A percentile compares a stretch with the other conserved stretches of the same genome.
phyloP scores from a whole-genome alignment of 2,888 invertebrate genomes.

The Xestia c-nigrum region DNA sequence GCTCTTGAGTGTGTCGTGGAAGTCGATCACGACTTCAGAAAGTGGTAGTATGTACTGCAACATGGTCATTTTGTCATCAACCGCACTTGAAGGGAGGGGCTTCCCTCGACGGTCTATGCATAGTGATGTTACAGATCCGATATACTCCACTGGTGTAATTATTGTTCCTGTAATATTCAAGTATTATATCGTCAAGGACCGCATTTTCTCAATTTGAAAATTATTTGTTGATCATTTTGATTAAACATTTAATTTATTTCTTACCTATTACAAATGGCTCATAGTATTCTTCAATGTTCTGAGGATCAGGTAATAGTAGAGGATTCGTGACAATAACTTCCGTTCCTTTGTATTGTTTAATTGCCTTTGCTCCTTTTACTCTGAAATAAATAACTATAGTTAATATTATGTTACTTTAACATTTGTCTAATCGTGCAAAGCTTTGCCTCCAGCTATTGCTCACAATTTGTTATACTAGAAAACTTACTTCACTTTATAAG shows the following conservation, averaged over 20 bases:
- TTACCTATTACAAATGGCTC: slow-evolving; percentile 96
- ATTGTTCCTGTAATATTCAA: slow-evolving; percentile 93
- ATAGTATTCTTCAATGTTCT: slow-evolving; percentile 93
- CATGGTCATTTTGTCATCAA: slow-evolving; percentile 96
- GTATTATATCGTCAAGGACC: not conserved
- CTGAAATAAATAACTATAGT: slow-evolving; percentile 79
- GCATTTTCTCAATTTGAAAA: not conserved
- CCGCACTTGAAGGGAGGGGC: slow-evolving; percentile 93
- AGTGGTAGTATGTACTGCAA: slow-evolving; percentile 96
- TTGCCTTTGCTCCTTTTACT: slow-evolving; percentile 93
- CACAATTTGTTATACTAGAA: not conserved
- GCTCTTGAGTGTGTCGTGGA: slow-evolving; percentile 97
- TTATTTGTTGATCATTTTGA: not conserved
- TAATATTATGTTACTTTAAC: not conserved
- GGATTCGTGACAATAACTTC: slow-evolving; percentile 94
- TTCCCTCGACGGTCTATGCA: slow-evolving; percentile 93
- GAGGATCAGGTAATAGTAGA: slow-evolving; percentile 92
- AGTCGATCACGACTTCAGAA: slow-evolving; percentile 98
- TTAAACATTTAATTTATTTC: not conserved
- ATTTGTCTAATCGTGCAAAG: not conserved
- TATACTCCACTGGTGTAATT: slow-evolving; percentile 95
- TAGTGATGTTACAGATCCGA: slow-evolving; percentile 93
- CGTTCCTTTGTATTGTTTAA: slow-evolving; percentile 91
- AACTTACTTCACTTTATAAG: slow-evolving; percentile 92
- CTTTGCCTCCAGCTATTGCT: not conserved